Evolutionary conservation across 30 jellyfish, hydroid and myxozoan species (phyloP).

Genomic region (Nemopilema nomurai): DNA sequence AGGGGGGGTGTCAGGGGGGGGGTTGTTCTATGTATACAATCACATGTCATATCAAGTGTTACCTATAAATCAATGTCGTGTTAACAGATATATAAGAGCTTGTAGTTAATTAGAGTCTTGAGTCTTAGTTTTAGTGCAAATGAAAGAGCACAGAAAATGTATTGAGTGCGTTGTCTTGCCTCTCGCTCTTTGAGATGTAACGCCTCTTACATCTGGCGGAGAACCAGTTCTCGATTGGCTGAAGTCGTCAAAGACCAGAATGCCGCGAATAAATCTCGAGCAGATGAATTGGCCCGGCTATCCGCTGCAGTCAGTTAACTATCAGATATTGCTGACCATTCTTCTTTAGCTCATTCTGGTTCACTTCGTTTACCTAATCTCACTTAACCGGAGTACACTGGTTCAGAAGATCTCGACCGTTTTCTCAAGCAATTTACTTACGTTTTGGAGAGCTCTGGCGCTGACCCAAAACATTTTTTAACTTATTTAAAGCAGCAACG

Average conservation of each 20-base stretch:
- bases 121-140: too few species aligned
- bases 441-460: conserved; percentile 29
- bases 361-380: conserved; percentile 7
- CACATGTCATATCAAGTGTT: not conserved
- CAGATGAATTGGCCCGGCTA: conserved; percentile 4
- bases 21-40: too few species aligned
- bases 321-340: not conserved
- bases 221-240: conserved; percentile 14
- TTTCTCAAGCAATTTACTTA: conserved; percentile 32
- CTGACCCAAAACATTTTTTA: not conserved
- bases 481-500: conserved; percentile 45
- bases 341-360: conserved; percentile 3
- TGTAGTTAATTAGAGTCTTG: not conserved
- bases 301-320: not conserved
- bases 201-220: not conserved
- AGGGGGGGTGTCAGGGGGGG: too few species aligned
- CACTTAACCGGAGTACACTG: not conserved
- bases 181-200: not conserved
- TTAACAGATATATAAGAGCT: not conserved
- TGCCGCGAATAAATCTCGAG: conserved; percentile 13
- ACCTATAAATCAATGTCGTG: not conserved
- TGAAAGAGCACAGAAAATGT: not conserved
- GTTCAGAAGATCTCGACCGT: conserved; percentile 21
- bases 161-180: not conserved
- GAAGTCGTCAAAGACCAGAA: conserved; percentile 1